Evolutionary conservation across 2,888 invertebrate species (phyloP), one percentile per base, ranked within the genome.

Genomic region (Chrysolina haemoptera): DNA sequence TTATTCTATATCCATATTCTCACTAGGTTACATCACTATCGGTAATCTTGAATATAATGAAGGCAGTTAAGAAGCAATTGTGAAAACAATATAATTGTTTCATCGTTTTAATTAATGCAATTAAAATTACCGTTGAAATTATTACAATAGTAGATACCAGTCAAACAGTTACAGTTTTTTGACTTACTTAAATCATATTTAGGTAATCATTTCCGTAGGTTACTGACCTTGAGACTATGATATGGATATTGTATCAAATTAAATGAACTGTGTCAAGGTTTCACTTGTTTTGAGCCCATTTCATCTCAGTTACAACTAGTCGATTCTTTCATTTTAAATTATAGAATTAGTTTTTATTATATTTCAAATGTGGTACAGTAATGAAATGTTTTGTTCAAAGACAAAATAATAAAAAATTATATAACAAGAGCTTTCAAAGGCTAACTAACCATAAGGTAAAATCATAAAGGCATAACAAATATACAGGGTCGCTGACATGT

Each of bases 171-270:
- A 74, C 76, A 63, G 71, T 76, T 76, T 76, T 76, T 74, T 71
- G 68, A 27, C 67, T 72, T 72, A 75, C 67, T 70, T 69, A 48
- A 63, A 69, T 62, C 65, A 71, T 73, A 70, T 69, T 50, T 55
- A 73, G 67, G 59, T 68, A 46, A 73, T 65, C 63, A 65, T 67
- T 74, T 76, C 68, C 71, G 64, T 71, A 67, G 76, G 76, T 74
- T 76, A 62, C 71, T 76, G 69, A 76, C 76, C 76, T 73, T 48
- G 55, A 35, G 0, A 14, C 55, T 67, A 50, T 8, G 35, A 53
- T 53, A 53, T 67, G n/a, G 35, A 40, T 20, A 27, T 18, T 40
- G 73, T 55, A 73, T 46, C 59, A 73, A 73, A 73, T 53, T 4
- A 22, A 20, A 43, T 9, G 14, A 6, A 35, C 48, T 48, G 48